phyloP scores from a whole-genome alignment of 2,113 vertebrate genomes.

The Erythrocercus mccallii region DNA sequence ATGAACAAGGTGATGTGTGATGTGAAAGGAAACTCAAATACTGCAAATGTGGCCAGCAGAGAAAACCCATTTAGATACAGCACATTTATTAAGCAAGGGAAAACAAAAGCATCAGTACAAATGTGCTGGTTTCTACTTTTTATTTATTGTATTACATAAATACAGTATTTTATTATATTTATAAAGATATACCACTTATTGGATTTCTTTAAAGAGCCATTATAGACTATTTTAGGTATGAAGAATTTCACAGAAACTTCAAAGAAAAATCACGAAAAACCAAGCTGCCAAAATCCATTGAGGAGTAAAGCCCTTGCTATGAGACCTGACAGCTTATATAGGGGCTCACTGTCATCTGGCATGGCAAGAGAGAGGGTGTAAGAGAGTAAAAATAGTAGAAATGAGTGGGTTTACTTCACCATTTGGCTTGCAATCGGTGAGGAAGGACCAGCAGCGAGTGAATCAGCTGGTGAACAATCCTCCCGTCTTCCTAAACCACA shows the following conservation, averaged over 20 bases:
- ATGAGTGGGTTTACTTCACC: neutral
- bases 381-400: neutral
- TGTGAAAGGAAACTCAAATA: neutral
- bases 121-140: neutral
- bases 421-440: accelerated
- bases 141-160: neutral
- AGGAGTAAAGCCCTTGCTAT: neutral
- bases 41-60: neutral
- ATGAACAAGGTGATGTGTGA: neutral
- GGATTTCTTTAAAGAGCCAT: neutral
- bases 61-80: neutral
- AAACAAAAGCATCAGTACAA: neutral
- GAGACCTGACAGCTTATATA: neutral
- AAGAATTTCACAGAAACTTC: neutral
- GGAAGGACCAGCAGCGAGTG: neutral
- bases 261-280: neutral
- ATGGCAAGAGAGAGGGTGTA: neutral
- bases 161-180: neutral
- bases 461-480: neutral
- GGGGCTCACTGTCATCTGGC: neutral
- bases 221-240: neutral
- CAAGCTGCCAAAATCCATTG: neutral
- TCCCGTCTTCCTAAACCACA: neutral
- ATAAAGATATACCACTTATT: neutral
- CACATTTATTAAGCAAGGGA: neutral